Conservation (phyloP, 2,888 invertebrate genomes). For the Eledone cirrhosa region DNA sequence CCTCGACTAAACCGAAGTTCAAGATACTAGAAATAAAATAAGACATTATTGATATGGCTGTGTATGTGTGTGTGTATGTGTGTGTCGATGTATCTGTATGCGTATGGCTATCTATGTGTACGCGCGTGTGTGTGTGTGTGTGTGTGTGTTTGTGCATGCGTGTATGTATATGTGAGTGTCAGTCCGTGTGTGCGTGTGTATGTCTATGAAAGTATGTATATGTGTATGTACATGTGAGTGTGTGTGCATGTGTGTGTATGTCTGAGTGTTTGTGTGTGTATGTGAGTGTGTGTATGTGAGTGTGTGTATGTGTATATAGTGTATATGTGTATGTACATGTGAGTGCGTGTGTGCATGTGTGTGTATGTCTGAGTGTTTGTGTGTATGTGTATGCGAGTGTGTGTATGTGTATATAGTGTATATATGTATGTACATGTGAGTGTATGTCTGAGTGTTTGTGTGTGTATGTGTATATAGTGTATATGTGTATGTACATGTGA, state of each 20-base stretch:
- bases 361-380: not conserved
- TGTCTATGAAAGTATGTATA: too few species aligned
- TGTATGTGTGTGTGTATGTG: too few species aligned
- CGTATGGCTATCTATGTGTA: too few species aligned
- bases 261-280: not conserved
- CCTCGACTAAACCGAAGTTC: slow-evolving; percentile 81
- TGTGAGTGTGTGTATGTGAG: not conserved
- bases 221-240: too few species aligned
- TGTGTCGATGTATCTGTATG: too few species aligned
- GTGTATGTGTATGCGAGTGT: not conserved
- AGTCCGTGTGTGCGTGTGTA: too few species aligned
- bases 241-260: not conserved
- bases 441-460: not conserved
- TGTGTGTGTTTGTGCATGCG: not conserved
- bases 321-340: slow-evolving; percentile 11
- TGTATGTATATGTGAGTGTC: not conserved
- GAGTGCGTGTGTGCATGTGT: not conserved
- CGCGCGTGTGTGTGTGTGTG: not conserved
- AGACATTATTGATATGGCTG: not conserved
- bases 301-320: slow-evolving; percentile 21
- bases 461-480: not conserved
- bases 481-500: not conserved
- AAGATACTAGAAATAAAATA: slow-evolving; percentile 75
- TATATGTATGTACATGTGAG: not conserved
- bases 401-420: too few species aligned